phyloP scores from a whole-genome alignment of 2,888 invertebrate genomes.

The Girardia tigrina region DNA sequence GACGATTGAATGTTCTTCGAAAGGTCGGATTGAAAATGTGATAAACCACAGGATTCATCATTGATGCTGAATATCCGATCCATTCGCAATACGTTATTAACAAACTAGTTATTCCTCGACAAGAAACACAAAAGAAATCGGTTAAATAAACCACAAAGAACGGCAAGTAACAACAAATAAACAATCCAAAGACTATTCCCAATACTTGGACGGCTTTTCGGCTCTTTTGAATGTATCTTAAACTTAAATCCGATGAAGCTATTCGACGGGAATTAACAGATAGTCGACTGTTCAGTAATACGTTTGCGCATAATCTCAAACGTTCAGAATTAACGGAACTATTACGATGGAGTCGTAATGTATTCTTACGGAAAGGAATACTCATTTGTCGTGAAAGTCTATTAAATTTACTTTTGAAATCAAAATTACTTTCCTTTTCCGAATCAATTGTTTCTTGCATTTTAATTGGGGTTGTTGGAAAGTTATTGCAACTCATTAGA shows the following conservation, averaged over 20 bases:
- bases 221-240: conserved; percentile 38
- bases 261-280: background rate
- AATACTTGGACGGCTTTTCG: conserved; percentile 40
- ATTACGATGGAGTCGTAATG: background rate
- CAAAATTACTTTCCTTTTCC: background rate
- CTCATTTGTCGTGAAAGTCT: background rate
- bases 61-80: conserved; percentile 40
- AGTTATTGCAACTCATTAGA: background rate
- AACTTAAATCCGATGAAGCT: background rate
- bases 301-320: background rate
- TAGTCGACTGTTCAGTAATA: background rate
- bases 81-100: conserved; percentile 34
- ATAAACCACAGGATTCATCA: conserved; percentile 41
- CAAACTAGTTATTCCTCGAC: conserved; percentile 21
- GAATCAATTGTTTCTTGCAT: background rate
- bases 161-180: conserved; percentile 40
- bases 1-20: conserved; percentile 39
- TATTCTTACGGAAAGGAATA: background rate
- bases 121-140: conserved; percentile 33
- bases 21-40: conserved; percentile 41
- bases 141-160: conserved; percentile 40
- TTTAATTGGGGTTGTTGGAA: background rate
- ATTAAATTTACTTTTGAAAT: background rate
- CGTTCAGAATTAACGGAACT: background rate
- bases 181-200: conserved; percentile 40